These are phyloP conservation scores for Oncorhynchus masou DNA, from an alignment of 2,113 vertebrate genomes.

Conservation along the genomic window DNA sequence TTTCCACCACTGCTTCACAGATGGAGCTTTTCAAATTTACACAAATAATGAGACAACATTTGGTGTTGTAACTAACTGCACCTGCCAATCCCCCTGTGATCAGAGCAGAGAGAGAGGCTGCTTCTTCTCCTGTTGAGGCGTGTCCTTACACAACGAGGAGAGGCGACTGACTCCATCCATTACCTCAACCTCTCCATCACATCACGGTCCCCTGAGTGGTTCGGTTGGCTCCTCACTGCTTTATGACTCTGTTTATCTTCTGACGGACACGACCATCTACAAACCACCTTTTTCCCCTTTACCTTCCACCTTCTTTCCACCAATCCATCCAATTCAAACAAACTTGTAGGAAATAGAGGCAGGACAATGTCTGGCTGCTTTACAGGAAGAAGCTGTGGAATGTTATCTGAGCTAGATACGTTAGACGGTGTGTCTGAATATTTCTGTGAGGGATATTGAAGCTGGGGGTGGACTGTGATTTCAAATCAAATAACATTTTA, in stretches of 20 bases:
- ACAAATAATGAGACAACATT: conserved; percentile 27
- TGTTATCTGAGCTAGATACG: not conserved
- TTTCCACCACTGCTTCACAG: not conserved
- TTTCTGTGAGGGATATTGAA: conserved; percentile 1
- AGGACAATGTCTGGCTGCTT: no score
- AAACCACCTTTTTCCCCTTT: no score
- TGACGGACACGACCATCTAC: not conserved
- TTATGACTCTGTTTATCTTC: not conserved
- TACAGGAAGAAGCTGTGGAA: no score
- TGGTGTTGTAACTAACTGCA: conserved; percentile 16
- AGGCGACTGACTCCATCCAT: not conserved
- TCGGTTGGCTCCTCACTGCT: not conserved
- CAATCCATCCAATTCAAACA: not conserved
- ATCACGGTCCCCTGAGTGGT: not conserved
- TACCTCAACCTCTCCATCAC: conserved; percentile 1
- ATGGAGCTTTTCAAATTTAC: conserved; percentile 40
- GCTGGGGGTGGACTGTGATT: no score
- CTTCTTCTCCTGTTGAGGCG: conserved; percentile 26
- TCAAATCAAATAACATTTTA: no score
- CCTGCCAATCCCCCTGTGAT: conserved; percentile 20
- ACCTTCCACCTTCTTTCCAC: not conserved
- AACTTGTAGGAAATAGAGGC: no score
- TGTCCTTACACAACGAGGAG: conserved; percentile 3
- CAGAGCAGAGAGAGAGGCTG: not conserved
- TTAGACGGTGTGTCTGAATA: not conserved